These are phyloP conservation scores for Sanderia malayensis DNA, from an alignment of 30 jellyfish, hydroid and myxozoan species.

Conservation along the genomic window DNA sequence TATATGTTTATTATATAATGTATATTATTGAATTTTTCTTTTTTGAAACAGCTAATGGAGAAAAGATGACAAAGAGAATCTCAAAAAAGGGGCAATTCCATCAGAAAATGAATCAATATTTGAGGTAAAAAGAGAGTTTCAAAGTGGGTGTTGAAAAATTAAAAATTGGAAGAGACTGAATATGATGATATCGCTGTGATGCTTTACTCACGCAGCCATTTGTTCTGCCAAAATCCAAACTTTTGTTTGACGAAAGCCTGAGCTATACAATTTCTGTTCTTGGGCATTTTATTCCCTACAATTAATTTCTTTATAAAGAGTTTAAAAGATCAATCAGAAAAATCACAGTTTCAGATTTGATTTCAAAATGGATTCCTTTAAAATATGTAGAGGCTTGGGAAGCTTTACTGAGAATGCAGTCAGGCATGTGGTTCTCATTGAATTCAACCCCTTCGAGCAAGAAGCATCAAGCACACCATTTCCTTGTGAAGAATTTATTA, in stretches of 20 bases:
- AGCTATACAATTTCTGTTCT: slow-evolving; percentile 18
- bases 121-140: slow-evolving; percentile 23
- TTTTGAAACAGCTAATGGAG: background rate
- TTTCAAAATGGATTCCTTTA: slow-evolving; percentile 5
- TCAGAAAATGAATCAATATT: background rate
- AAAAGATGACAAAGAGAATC: slow-evolving; percentile 15
- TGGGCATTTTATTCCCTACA: slow-evolving; percentile 12
- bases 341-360: slow-evolving; percentile 25
- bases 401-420: background rate
- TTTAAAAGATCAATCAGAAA: slow-evolving; percentile 4
- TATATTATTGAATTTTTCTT: background rate
- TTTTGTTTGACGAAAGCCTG: slow-evolving; percentile 21
- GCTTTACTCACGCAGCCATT: too few species aligned
- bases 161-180: too few species aligned
- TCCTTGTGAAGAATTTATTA: slow-evolving; percentile 30
- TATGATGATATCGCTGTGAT: too few species aligned
- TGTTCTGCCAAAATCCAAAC: slow-evolving; percentile 11
- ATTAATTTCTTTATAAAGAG: background rate
- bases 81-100: slow-evolving; percentile 16
- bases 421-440: slow-evolving; percentile 22
- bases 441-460: slow-evolving; percentile 21
- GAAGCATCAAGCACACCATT: slow-evolving; percentile 7
- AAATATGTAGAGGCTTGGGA: background rate
- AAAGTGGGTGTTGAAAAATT: too few species aligned
- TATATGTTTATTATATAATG: too few species aligned